Conservation (phyloP, 2,888 invertebrate genomes). For the Apotomis turbidana region DNA sequence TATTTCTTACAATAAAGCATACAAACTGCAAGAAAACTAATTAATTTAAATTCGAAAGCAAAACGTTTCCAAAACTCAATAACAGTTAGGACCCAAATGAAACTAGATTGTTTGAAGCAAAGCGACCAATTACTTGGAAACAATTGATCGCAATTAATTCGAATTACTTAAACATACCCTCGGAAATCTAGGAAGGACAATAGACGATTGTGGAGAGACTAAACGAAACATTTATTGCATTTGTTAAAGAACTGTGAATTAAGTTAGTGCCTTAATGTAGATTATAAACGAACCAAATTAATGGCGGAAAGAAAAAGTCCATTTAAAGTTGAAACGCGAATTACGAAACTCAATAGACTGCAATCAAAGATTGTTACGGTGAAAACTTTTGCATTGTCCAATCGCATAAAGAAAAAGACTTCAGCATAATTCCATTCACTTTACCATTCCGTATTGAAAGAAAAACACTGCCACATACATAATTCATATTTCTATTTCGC, state of each 20-base stretch:
- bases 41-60: neutral
- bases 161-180: neutral
- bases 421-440: neutral
- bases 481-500: conserved; percentile 1
- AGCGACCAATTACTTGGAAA: conserved; percentile 5
- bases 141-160: neutral
- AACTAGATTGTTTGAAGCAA: conserved; percentile 12
- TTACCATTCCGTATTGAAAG: neutral
- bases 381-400: neutral
- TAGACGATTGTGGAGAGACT: neutral
- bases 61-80: neutral
- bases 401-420: neutral
- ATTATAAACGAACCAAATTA: conserved; percentile 3
- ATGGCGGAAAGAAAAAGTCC: neutral
- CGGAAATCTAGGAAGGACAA: conserved; percentile 2
- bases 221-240: neutral
- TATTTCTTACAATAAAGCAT: neutral
- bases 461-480: neutral
- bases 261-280: neutral
- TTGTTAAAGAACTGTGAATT: conserved; percentile 10
- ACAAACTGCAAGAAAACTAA: neutral
- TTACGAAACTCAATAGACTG: neutral
- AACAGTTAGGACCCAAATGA: neutral
- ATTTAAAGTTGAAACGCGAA: conserved; percentile 9
- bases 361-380: neutral